Conservation (phyloP, 2,888 invertebrate species). For the Dimorphilus gyrociliatus region DNA sequence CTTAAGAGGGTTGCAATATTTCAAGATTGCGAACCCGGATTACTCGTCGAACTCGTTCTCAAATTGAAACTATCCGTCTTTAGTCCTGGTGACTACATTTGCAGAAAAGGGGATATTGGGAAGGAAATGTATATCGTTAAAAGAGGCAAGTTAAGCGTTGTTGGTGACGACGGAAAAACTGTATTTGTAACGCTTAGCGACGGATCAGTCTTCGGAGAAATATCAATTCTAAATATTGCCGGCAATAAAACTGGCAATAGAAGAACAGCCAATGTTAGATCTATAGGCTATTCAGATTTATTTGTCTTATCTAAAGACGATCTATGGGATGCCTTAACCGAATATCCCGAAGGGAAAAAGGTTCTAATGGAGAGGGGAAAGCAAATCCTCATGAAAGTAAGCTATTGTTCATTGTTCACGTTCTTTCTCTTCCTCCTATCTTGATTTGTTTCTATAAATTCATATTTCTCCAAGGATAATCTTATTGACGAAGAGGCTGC, state of each 20-base stretch:
- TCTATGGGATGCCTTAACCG: conserved; percentile 64
- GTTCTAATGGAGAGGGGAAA: conserved; percentile 43
- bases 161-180: conserved; percentile 61
- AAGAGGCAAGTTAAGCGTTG: conserved; percentile 66
- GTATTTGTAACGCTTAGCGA: conserved; percentile 75
- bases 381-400: conserved; percentile 37
- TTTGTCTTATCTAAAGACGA: conserved; percentile 79
- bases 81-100: conserved; percentile 88
- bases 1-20: conserved; percentile 68
- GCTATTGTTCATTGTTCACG: too few species aligned
- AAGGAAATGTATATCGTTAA: conserved; percentile 98
- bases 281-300: conserved; percentile 58
- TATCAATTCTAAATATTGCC: conserved; percentile 71
- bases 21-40: conserved; percentile 85
- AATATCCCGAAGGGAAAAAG: conserved; percentile 41
- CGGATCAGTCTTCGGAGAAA: conserved; percentile 84
- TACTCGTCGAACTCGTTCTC: conserved; percentile 76
- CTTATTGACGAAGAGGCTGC: conserved; percentile 40
- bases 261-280: conserved; percentile 79
- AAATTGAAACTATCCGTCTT: conserved; percentile 77
- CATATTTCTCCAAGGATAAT: too few species aligned
- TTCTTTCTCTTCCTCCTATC: too few species aligned
- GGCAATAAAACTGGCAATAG: conserved; percentile 86
- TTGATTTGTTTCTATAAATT: too few species aligned
- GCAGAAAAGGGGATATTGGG: conserved; percentile 82